These are phyloP conservation scores for Dryoscopus gambensis DNA, from an alignment of 2,113 vertebrate genomes.

Conservation along the genomic window DNA sequence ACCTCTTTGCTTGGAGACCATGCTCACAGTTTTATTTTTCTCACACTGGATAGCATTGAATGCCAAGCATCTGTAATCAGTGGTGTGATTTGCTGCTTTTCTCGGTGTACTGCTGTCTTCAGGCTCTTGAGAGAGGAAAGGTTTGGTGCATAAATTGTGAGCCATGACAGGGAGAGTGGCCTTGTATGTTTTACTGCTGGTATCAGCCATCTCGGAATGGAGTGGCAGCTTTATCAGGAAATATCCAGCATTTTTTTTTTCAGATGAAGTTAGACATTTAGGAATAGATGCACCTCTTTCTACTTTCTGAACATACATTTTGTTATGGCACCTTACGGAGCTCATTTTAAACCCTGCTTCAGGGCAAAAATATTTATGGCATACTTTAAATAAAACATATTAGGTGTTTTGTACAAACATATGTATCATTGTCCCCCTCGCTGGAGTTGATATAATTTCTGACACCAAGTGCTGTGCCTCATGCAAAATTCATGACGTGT, in stretches of 20 bases:
- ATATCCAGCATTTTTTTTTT: slow-evolving; percentile 1
- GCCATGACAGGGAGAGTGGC: neutral
- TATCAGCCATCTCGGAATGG: neutral
- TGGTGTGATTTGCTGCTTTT: neutral
- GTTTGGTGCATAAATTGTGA: slow-evolving; percentile 17
- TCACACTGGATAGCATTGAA: accelerated
- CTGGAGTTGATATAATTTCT: slow-evolving; percentile 72
- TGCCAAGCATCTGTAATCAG: neutral
- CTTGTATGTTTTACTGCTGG: neutral
- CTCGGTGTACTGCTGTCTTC: neutral
- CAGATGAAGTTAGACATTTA: slow-evolving; percentile 51
- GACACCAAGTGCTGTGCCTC: slow-evolving; percentile 66
- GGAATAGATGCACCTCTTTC: slow-evolving; percentile 48
- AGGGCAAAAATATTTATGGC: slow-evolving; percentile 75
- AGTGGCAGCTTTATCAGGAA: slow-evolving; percentile 40
- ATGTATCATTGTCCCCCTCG: slow-evolving; percentile 72
- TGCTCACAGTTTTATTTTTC: neutral
- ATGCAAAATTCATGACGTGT: slow-evolving; percentile 71
- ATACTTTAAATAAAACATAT: slow-evolving; percentile 77
- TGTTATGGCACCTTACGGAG: slow-evolving; percentile 47
- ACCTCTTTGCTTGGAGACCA: neutral
- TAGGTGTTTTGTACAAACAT: slow-evolving; percentile 75
- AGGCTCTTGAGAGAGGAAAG: neutral
- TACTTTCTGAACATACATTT: slow-evolving; percentile 49
- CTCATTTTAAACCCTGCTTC: slow-evolving; percentile 69